A percentile compares a stretch with the other conserved stretches of the same genome.
Conservation (phyloP, 1,140 invertebrate genomes). For the Trissolcus basalis region DNA sequence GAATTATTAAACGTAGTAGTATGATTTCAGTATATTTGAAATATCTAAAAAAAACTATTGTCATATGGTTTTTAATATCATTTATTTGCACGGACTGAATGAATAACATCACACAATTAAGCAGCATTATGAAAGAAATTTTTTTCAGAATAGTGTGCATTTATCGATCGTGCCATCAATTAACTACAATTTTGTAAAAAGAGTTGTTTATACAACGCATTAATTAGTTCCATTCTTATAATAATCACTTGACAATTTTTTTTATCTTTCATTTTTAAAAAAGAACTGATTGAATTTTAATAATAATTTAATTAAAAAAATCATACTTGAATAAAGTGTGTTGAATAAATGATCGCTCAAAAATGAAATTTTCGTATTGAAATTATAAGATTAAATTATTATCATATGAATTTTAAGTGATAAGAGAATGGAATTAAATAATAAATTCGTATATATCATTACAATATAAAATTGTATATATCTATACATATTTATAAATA, state of each 20-base stretch:
- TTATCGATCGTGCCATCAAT: conserved; percentile 55
- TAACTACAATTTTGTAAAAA: conserved; percentile 53
- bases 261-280: too few relatives aligned
- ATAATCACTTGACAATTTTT: neutral
- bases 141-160: conserved; percentile 47
- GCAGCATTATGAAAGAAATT: conserved; percentile 33
- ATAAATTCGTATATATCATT: neutral
- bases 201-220: conserved; percentile 32
- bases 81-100: conserved; percentile 49
- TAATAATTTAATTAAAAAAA: too few relatives aligned
- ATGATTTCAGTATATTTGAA: too few relatives aligned
- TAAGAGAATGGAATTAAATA: neutral
- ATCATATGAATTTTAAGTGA: neutral
- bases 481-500: neutral
- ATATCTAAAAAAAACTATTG: conserved; percentile 3
- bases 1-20: too few relatives aligned
- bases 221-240: conserved; percentile 23
- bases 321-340: too few relatives aligned
- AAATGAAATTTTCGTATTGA: too few relatives aligned
- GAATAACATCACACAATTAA: conserved; percentile 49
- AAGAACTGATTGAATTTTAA: too few relatives aligned
- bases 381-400: neutral
- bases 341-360: too few relatives aligned
- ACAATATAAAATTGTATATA: neutral
- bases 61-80: too few relatives aligned